Conservation (phyloP, 2,888 invertebrate species). For the Noctuana brunneofusca region DNA sequence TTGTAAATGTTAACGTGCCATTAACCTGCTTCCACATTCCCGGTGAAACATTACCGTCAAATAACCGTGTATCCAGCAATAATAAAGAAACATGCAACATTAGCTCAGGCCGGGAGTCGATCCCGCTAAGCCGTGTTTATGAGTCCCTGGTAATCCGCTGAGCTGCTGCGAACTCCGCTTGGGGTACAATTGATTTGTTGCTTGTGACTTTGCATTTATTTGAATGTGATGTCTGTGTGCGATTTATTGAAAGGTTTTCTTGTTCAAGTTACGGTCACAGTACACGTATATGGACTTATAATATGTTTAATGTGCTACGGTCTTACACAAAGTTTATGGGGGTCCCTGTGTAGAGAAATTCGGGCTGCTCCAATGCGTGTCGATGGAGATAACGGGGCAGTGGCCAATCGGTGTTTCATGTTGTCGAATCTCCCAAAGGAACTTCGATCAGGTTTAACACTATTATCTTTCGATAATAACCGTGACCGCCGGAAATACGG, state of each 20-base stretch:
- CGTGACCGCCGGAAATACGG: too few species aligned
- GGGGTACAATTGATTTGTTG: conserved; percentile 23
- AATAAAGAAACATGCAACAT: conserved; percentile 16
- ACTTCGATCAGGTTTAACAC: too few species aligned
- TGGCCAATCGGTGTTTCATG: too few species aligned
- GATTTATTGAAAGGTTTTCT: neutral
- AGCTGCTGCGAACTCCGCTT: neutral
- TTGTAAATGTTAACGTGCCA: too few species aligned
- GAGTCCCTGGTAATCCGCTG: conserved; percentile 20
- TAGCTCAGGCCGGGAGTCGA: conserved; percentile 18
- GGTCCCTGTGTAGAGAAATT: too few species aligned
- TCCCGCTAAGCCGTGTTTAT: conserved; percentile 28
- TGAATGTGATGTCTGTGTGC: neutral
- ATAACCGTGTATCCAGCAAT: conserved; percentile 2
- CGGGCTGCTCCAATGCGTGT: too few species aligned
- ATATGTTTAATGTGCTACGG: too few species aligned
- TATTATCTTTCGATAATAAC: too few species aligned
- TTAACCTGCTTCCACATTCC: neutral
- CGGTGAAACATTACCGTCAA: neutral
- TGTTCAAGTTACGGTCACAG: neutral
- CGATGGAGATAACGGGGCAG: too few species aligned
- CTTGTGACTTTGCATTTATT: conserved; percentile 23
- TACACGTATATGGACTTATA: too few species aligned
- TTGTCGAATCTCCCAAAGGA: too few species aligned
- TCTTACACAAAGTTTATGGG: too few species aligned